Percentiles rank a stretch among this genome's conserved stretches.
These are phyloP conservation scores for Balanococcus diminutus DNA, from an alignment of 2,888 invertebrate species.

Conservation along the genomic window DNA sequence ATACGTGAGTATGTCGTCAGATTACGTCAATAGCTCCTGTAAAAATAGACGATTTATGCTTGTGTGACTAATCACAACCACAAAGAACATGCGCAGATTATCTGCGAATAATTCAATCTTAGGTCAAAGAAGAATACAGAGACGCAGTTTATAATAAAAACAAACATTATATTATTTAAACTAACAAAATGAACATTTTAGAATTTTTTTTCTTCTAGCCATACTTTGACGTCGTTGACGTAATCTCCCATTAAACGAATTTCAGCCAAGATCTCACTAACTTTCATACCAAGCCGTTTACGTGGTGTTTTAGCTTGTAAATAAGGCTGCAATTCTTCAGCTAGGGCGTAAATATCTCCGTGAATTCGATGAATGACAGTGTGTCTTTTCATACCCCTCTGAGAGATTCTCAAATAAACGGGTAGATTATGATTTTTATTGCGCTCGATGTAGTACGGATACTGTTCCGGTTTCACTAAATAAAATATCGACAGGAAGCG, in stretches of 20 bases:
- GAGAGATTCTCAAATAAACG: slow-evolving; percentile 71
- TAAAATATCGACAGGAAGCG: neutral
- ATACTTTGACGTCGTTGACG: slow-evolving; percentile 71
- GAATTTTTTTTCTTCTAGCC: slow-evolving; percentile 77
- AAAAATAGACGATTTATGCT: too few relatives aligned
- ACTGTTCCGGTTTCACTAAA: slow-evolving; percentile 60
- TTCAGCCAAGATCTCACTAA: slow-evolving; percentile 75
- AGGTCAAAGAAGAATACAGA: neutral
- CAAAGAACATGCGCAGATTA: neutral
- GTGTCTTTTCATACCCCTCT: slow-evolving; percentile 69
- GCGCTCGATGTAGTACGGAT: slow-evolving; percentile 76
- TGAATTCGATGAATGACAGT: slow-evolving; percentile 74
- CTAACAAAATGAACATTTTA: slow-evolving; percentile 62
- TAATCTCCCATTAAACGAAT: slow-evolving; percentile 79
- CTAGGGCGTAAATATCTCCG: slow-evolving; percentile 85
- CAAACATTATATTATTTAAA: neutral
- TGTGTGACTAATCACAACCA: neutral
- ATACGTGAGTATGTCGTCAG: neutral
- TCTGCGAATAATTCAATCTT: too few relatives aligned
- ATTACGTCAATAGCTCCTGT: neutral
- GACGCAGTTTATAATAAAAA: neutral
- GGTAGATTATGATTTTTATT: slow-evolving; percentile 83
- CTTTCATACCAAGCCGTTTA: slow-evolving; percentile 67
- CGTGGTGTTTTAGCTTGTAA: slow-evolving; percentile 61
- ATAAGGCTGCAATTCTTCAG: slow-evolving; percentile 70